Base-by-base conservation (phyloP, 30 jellyfish, hydroid and myxozoan species). In the Morbakka virulenta region DNA sequence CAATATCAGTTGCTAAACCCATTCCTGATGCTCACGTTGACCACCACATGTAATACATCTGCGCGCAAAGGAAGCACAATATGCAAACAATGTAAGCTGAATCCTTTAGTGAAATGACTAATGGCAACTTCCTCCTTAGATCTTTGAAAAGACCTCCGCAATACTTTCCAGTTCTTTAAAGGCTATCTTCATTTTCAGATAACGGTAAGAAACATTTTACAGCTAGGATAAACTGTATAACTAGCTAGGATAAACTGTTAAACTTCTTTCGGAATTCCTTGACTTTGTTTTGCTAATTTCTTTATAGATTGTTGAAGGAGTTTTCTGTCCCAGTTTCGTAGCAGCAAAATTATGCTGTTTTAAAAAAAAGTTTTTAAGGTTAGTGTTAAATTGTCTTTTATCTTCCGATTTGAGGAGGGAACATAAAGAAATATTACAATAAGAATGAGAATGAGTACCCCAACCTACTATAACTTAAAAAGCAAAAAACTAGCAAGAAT, bases 51-150 rank as follows among this genome's bases (percentile, higher is more conserved):
- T 74, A 20, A 88, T 74, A n/a, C n/a, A n/a, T 71, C 87, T 57
- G 1, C 95, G 97, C 25, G 97, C 95, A 1, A 88, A 72, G 3
- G 85, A 84, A 9, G 97, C 87, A 35, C 81, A 88, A 72, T 88
- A 88, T 1, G 76, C 74, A 31, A 88, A 81, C 95, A 81, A 24
- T 87, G 80, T 11, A 71, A 2, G 79, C 82, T 88, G 31, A 88
- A 52, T 1, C 76, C 67, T 22, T 82, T 93, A 4, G 82, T 72
- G 32, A 88, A 82, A 41, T 88, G 95, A 50, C 83, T 76, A 30
- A 71, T 2, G 95, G 92, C 35, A 62, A 3, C 57, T 88, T 88
- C 35, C 97, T 89, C 51, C 50, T 62, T 35, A 80, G 27, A 32
- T 88, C 97, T n/a, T 82, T 81, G 41, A 52, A 32, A 25, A 88